Evolutionary conservation across 2,797 vertebrate genomes (phyloP).

Genomic region (Atherinosoma microstoma): DNA sequence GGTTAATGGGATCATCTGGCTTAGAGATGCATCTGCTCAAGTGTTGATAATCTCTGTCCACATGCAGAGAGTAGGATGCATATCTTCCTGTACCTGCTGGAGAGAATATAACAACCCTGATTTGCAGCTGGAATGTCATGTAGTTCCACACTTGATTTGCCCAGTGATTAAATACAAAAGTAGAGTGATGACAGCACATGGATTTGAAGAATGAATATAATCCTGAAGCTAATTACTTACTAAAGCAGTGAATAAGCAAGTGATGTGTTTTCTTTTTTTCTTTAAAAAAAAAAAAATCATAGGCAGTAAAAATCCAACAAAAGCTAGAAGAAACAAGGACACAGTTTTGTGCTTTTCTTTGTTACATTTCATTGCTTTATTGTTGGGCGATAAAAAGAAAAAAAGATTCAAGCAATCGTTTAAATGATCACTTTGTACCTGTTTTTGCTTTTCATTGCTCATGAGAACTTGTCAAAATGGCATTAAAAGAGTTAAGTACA

Average conservation of each 20-base stretch:
- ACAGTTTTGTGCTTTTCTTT: not conserved
- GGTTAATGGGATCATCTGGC: constrained; percentile 75
- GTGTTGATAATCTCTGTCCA: constrained; percentile 63
- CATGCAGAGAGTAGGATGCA: constrained; percentile 30
- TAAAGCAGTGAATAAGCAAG: constrained; percentile 17
- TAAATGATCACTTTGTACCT: not conserved
- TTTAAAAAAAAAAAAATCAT: constrained; percentile 1
- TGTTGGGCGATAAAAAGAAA: no score
- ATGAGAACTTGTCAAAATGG: not conserved
- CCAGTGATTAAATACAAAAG: constrained; percentile 13
- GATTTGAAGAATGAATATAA: constrained; percentile 19
- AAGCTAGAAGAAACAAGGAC: constrained; percentile 1
- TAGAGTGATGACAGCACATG: constrained; percentile 1
- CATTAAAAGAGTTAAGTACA: constrained; percentile 4
- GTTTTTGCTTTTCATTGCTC: not conserved
- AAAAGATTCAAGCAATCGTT: not conserved
- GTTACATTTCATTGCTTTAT: not conserved
- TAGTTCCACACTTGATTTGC: constrained; percentile 27
- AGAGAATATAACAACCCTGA: constrained; percentile 19
- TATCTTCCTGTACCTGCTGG: constrained; percentile 35
- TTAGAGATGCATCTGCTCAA: constrained; percentile 55
- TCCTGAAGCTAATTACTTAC: constrained; percentile 21
- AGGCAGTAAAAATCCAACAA: constrained; percentile 14
- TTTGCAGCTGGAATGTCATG: constrained; percentile 26
- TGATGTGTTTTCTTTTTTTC: not conserved